A percentile compares a stretch with the other conserved stretches of the same genome.
These are phyloP conservation scores for Orthosia gracilis DNA, from an alignment of 2,888 invertebrate genomes.

Conservation along the genomic window DNA sequence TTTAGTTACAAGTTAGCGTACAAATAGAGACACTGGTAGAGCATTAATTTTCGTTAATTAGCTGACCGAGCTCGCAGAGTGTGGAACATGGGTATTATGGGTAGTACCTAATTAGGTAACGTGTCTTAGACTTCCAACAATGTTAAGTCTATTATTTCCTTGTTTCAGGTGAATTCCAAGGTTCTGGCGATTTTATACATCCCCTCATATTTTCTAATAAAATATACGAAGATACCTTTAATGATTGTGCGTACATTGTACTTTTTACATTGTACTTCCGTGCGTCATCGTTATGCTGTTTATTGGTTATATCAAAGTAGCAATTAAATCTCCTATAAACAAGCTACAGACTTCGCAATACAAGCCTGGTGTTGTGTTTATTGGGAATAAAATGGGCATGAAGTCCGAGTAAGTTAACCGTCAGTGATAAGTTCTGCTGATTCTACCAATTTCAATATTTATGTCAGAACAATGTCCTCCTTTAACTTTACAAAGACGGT, in stretches of 20 bases:
- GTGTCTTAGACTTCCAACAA: constrained; percentile 9
- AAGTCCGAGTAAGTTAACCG: constrained; percentile 1
- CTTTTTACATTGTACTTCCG: not conserved
- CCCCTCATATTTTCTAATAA: not conserved
- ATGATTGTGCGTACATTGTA: too few species aligned
- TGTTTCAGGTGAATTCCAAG: not conserved
- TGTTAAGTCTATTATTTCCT: constrained; percentile 5
- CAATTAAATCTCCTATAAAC: constrained; percentile 6
- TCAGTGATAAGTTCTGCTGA: not conserved
- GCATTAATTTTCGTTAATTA: constrained; percentile 11
- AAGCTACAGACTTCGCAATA: not conserved
- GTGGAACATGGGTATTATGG: not conserved
- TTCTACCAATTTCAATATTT: constrained; percentile 12
- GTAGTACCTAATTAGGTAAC: too few species aligned
- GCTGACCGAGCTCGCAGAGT: not conserved
- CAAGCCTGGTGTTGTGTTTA: not conserved
- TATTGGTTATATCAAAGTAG: constrained; percentile 12
- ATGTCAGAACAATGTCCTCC: constrained; percentile 2
- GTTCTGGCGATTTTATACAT: too few species aligned
- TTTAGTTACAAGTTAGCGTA: not conserved
- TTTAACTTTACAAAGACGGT: constrained; percentile 1
- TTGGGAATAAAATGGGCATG: constrained; percentile 10
- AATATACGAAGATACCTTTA: not conserved
- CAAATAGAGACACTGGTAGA: not conserved
- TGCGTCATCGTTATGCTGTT: not conserved